A percentile compares a stretch with the other conserved stretches of the same genome.
Evolutionary conservation across 2,113 vertebrate species (phyloP).

Genomic region (Cacatua alba): DNA sequence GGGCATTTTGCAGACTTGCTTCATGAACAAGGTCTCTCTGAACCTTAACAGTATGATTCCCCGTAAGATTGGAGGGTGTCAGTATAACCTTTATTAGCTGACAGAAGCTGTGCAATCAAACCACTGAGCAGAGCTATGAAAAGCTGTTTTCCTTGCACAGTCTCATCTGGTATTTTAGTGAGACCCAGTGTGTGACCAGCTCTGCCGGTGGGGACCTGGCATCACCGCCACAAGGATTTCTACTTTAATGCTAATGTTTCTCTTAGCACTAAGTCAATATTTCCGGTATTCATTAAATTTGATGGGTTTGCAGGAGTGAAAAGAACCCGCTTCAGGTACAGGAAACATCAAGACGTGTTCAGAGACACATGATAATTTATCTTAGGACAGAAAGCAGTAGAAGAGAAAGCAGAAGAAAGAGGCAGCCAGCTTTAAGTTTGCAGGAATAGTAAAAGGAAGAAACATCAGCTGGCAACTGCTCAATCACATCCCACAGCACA

Average conservation of each 20-base stretch:
- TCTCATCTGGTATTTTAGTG: neutral
- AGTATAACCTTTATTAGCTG: neutral
- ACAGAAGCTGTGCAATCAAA: neutral
- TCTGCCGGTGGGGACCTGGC: neutral
- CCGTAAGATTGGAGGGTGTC: neutral
- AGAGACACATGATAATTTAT: neutral
- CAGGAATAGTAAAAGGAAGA: neutral
- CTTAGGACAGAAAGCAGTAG: neutral
- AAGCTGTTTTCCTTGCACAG: neutral
- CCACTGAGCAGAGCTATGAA: neutral
- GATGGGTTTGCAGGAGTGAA: neutral
- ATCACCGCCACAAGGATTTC: neutral
- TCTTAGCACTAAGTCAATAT: conserved; percentile 12
- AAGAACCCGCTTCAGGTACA: neutral
- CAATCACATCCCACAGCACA: neutral
- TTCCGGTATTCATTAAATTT: conserved; percentile 44
- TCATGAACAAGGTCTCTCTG: neutral
- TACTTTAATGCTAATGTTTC: conserved; percentile 9
- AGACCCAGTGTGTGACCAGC: neutral
- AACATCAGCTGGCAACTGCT: neutral
- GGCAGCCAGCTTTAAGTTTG: neutral
- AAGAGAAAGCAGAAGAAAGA: neutral
- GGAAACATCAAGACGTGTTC: conserved; percentile 3
- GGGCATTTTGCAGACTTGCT: neutral
- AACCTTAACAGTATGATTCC: neutral